Percentiles rank a stretch among this genome's conserved stretches.
Evolutionary conservation across 2,113 vertebrate genomes (phyloP).

Genomic region (Corydoras sp.): DNA sequence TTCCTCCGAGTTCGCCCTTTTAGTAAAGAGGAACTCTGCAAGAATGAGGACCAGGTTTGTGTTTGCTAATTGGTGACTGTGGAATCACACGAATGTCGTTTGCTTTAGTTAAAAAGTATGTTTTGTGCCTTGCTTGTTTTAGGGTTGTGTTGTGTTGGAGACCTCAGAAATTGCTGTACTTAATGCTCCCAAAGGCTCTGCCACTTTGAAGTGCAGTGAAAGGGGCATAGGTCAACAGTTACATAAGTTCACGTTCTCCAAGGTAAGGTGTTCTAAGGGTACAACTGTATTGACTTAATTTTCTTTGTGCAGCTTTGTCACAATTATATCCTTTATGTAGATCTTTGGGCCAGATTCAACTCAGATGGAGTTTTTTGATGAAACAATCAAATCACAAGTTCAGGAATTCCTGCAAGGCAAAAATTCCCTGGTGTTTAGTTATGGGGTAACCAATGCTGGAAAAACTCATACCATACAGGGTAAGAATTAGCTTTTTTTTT

Average conservation of each 20-base stretch:
- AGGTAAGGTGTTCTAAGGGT: slow-evolving; percentile 53
- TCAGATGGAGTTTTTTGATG: slow-evolving; percentile 75
- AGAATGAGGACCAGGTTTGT: slow-evolving; percentile 72
- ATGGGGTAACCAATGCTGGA: slow-evolving; percentile 84
- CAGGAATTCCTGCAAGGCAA: slow-evolving; percentile 69
- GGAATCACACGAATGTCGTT: too few relatives aligned
- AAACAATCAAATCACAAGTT: slow-evolving; percentile 68
- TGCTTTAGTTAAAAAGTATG: too few relatives aligned
- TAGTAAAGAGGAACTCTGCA: slow-evolving; percentile 67
- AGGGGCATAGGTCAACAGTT: slow-evolving; percentile 71
- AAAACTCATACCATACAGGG: slow-evolving; percentile 89
- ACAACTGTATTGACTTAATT: too few relatives aligned
- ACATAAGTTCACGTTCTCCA: slow-evolving; percentile 79
- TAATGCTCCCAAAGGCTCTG: slow-evolving; percentile 77
- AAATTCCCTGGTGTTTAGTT: slow-evolving; percentile 80
- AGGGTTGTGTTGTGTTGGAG: slow-evolving; percentile 77
- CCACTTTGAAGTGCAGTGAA: slow-evolving; percentile 75
- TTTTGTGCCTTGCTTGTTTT: background rate
- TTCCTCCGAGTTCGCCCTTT: slow-evolving; percentile 79
- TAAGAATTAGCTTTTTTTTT: slow-evolving; percentile 48
- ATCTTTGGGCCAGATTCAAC: slow-evolving; percentile 75
- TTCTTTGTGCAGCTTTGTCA: too few relatives aligned
- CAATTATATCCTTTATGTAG: slow-evolving; percentile 45
- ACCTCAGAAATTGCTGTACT: slow-evolving; percentile 67
- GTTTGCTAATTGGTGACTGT: too few relatives aligned